These are phyloP conservation scores for Axis porcinus DNA, from an alignment of 2,113 vertebrate genomes.

Conservation along the genomic window DNA sequence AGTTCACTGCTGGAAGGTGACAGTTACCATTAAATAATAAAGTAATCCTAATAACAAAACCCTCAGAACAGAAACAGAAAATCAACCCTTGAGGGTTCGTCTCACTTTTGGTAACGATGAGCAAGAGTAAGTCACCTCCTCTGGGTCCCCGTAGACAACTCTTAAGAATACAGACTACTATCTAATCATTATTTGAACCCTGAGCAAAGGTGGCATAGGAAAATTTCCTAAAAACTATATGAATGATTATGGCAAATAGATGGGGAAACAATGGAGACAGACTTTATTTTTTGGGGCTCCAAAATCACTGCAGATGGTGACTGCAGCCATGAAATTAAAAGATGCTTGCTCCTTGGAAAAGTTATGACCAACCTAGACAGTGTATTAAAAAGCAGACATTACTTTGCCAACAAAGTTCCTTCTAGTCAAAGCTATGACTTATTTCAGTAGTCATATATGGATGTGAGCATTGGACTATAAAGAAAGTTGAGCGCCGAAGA, in stretches of 20 bases:
- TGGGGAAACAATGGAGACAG: background rate
- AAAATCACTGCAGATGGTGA: background rate
- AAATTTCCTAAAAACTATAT: background rate
- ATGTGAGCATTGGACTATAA: background rate
- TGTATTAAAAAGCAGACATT: background rate
- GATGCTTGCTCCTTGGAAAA: background rate
- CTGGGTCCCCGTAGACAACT: background rate
- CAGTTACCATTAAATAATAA: background rate
- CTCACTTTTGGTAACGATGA: background rate
- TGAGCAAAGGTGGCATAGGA: background rate
- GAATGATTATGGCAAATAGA: background rate
- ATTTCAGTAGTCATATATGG: background rate
- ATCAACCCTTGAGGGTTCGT: background rate
- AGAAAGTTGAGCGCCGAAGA: fast-evolving
- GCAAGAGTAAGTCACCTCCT: background rate
- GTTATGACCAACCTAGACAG: background rate
- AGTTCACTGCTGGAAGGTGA: background rate
- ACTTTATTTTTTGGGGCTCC: background rate
- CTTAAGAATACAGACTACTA: background rate
- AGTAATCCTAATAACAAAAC: background rate
- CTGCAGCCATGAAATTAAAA: background rate
- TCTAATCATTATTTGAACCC: background rate
- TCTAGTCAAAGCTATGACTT: background rate
- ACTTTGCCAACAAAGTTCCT: background rate
- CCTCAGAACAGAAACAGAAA: background rate